Evolutionary conservation across 92 coral and sea anemone species (phyloP).

Genomic region (Anthopleura xanthogrammica): DNA sequence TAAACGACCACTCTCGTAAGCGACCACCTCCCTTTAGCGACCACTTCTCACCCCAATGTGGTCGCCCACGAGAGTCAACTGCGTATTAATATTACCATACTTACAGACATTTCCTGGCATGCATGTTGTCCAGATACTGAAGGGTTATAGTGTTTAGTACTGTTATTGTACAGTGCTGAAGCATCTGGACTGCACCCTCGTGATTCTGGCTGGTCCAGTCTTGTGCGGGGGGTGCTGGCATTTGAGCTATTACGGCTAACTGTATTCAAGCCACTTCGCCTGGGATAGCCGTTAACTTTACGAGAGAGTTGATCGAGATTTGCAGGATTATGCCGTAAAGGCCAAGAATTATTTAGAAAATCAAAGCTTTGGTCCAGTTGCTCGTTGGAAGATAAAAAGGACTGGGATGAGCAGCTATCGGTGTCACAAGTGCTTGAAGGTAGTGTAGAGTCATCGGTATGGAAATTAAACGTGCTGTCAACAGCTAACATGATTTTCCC

Average conservation of each 20-base stretch:
- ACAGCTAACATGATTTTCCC: neutral
- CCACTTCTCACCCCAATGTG: no score
- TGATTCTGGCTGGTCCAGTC: neutral
- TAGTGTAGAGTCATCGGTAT: constrained; percentile 53
- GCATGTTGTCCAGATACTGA: constrained; percentile 69
- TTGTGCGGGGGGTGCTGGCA: neutral
- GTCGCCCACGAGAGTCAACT: neutral
- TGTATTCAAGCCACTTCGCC: neutral
- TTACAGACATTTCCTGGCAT: constrained; percentile 58
- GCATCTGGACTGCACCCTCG: constrained; percentile 67
- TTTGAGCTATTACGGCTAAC: neutral
- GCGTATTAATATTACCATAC: neutral
- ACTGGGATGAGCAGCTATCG: neutral
- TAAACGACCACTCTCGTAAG: no score
- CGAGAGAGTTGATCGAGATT: neutral
- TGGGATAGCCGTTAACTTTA: neutral
- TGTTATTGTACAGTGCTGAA: constrained; percentile 55
- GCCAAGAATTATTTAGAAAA: neutral
- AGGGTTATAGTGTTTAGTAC: constrained; percentile 64
- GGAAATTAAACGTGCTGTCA: neutral
- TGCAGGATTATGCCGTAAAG: neutral
- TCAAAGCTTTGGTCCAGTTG: constrained; percentile 11
- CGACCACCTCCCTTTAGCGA: no score
- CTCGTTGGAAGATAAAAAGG: constrained; percentile 15
- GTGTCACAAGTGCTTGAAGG: constrained; percentile 64